A percentile compares a stretch with the other conserved stretches of the same genome.
Evolutionary conservation across 2,113 vertebrate species (phyloP).

Genomic region (Coturnix japonica): DNA sequence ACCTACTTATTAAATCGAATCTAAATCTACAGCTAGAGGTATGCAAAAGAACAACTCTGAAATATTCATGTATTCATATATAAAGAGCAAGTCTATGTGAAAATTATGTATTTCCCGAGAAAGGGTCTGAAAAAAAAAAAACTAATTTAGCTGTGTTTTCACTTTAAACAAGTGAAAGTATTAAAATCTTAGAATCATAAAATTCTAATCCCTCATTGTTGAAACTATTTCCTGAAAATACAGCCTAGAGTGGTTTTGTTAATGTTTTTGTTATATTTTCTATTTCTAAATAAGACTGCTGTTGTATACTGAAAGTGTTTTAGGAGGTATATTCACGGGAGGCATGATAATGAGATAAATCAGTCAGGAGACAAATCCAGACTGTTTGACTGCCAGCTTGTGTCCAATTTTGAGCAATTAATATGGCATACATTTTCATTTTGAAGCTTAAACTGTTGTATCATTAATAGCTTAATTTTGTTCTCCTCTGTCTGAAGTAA

Average conservation of each 20-base stretch:
- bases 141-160: background rate
- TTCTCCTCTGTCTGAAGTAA: constrained; percentile 30
- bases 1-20: background rate
- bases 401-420: constrained; percentile 69
- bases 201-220: background rate
- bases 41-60: background rate
- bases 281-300: constrained; percentile 2
- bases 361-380: constrained; percentile 58
- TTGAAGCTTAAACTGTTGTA: constrained; percentile 57
- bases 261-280: constrained; percentile 28
- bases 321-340: constrained; percentile 3
- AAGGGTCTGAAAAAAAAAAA: constrained; percentile 1
- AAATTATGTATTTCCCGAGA: background rate
- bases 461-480: constrained; percentile 41
- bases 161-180: constrained; percentile 30
- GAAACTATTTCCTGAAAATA: constrained; percentile 17
- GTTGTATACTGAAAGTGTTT: constrained; percentile 23
- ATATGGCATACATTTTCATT: constrained; percentile 59
- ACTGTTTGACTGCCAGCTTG: constrained; percentile 63
- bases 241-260: background rate
- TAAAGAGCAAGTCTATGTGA: background rate
- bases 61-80: background rate
- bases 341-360: constrained; percentile 62
- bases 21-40: background rate
- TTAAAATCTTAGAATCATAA: constrained; percentile 13